phyloP scores from a whole-genome alignment of 2,113 vertebrate genomes.

The Sciurus niger region DNA sequence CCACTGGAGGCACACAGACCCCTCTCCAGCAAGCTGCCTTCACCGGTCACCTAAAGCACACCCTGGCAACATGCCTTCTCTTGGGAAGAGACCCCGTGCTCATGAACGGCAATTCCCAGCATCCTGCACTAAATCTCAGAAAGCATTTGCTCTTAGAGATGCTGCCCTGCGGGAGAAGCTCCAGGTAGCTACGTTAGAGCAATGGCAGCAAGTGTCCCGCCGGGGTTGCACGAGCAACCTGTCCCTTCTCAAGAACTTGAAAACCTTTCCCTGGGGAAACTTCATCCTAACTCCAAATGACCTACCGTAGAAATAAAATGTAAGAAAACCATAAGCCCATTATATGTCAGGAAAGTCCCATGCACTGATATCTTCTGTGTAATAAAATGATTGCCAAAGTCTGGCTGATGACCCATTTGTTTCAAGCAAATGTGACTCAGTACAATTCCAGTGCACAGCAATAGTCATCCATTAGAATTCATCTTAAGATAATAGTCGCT shows the following conservation, averaged over 20 bases:
- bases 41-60: neutral
- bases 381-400: no score
- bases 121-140: no score
- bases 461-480: no score
- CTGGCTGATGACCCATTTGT: no score
- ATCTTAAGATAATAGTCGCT: neutral
- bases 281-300: neutral
- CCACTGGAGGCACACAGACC: accelerated
- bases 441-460: no score
- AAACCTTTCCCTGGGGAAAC: neutral
- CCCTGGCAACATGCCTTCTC: neutral
- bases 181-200: accelerated
- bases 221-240: neutral
- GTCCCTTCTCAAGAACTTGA: neutral
- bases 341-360: neutral
- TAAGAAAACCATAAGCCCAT: neutral
- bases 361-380: no score
- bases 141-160: no score
- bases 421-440: no score
- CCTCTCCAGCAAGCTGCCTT: no score
- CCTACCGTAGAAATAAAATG: neutral
- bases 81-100: neutral
- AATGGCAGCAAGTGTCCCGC: neutral
- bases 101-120: no score
- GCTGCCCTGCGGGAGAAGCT: neutral